Percentiles rank a stretch among this genome's conserved stretches.
Conservation (phyloP, 2,113 vertebrate genomes). For the Cyrtonyx montezumae region DNA sequence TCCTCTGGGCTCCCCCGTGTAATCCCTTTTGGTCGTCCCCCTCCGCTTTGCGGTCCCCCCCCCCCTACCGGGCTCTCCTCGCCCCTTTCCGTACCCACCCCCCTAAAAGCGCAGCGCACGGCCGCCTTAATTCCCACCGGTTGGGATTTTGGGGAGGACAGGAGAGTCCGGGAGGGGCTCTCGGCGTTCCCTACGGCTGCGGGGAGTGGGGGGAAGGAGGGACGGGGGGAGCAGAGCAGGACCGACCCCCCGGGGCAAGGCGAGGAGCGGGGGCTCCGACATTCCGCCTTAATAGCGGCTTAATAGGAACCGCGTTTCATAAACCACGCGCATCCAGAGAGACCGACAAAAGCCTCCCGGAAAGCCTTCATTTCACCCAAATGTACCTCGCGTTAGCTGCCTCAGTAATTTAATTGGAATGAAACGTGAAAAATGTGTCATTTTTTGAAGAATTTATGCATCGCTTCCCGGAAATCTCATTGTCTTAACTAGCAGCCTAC, state of each 20-base stretch:
- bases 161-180: neutral
- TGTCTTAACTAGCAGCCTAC: slow-evolving; percentile 84
- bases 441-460: slow-evolving; percentile 84
- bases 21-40: neutral
- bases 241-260: neutral
- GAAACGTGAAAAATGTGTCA: slow-evolving; percentile 83
- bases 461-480: slow-evolving; percentile 84
- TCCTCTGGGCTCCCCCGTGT: neutral
- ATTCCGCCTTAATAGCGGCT: slow-evolving; percentile 65
- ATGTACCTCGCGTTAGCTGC: slow-evolving; percentile 74
- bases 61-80: neutral
- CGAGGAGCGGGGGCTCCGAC: neutral
- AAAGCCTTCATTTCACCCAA: slow-evolving; percentile 69
- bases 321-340: slow-evolving; percentile 63
- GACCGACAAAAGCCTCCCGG: neutral
- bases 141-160: neutral
- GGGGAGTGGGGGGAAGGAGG: neutral
- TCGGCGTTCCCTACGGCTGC: neutral
- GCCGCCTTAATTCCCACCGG: slow-evolving; percentile 12
- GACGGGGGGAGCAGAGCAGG: neutral
- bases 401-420: slow-evolving; percentile 86
- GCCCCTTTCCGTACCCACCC: neutral
- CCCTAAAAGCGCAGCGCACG: neutral
- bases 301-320: slow-evolving; percentile 69
- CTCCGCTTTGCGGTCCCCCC: neutral